Percentiles rank a stretch among this genome's conserved stretches.
These are phyloP conservation scores for Palaemon carinicauda DNA, from an alignment of 1,140 invertebrate species.

Conservation along the genomic window DNA sequence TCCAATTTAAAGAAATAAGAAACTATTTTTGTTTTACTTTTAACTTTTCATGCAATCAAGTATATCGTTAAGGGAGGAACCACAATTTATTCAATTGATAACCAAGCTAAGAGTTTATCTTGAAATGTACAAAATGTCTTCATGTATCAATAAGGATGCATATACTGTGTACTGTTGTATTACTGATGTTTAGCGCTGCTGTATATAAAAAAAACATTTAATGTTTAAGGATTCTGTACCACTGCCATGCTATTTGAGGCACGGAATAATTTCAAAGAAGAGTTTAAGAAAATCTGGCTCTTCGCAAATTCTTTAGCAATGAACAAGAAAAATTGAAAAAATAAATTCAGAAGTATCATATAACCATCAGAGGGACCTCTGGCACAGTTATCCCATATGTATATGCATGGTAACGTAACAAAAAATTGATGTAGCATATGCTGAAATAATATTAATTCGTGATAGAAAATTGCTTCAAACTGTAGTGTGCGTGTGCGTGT, in stretches of 20 bases:
- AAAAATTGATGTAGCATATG: too few relatives aligned
- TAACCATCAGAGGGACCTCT: too few relatives aligned
- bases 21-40: too few relatives aligned
- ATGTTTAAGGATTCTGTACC: conserved; percentile 49
- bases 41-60: conserved; percentile 21
- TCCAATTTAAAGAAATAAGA: too few relatives aligned
- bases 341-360: not conserved
- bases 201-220: conserved; percentile 32
- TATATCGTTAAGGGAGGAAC: conserved; percentile 44
- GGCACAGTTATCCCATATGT: too few relatives aligned
- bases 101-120: conserved; percentile 51
- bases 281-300: conserved; percentile 26
- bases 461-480: too few relatives aligned
- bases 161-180: conserved; percentile 47
- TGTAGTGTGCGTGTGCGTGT: too few relatives aligned
- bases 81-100: conserved; percentile 43
- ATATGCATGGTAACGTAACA: too few relatives aligned
- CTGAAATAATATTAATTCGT: too few relatives aligned
- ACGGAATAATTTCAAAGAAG: conserved; percentile 37
- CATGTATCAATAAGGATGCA: conserved; percentile 51
- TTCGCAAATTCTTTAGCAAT: not conserved
- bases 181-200: conserved; percentile 53
- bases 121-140: conserved; percentile 55
- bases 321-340: not conserved
- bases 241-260: conserved; percentile 54